Conservation (phyloP, 2,888 invertebrate species). For the Elegia similella region DNA sequence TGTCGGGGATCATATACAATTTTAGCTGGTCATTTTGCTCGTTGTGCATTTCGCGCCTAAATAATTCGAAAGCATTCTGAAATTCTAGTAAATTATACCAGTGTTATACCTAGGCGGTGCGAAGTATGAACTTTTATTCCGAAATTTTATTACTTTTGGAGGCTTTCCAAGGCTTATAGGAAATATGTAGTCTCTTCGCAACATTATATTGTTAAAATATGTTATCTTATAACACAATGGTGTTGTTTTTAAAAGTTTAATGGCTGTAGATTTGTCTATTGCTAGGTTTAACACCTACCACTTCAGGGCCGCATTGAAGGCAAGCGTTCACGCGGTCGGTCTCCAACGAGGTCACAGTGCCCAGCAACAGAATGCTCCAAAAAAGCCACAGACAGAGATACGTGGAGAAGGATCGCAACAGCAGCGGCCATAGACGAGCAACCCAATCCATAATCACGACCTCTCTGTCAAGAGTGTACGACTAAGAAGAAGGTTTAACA, state of each 20-base stretch:
- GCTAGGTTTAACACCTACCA: not conserved
- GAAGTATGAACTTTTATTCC: conserved; percentile 2
- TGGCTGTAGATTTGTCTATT: not conserved
- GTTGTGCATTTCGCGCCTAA: not conserved
- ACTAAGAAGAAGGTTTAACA: no score
- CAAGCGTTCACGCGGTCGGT: no score
- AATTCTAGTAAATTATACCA: not conserved
- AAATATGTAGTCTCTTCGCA: conserved; percentile 5
- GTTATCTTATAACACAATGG: not conserved
- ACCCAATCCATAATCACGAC: no score
- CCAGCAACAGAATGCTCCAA: no score
- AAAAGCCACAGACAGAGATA: no score
- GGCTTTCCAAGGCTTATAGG: conserved; percentile 6
- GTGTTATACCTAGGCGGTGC: conserved; percentile 1
- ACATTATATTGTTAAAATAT: not conserved
- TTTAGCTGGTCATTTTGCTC: not conserved
- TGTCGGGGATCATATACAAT: not conserved
- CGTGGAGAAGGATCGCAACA: no score
- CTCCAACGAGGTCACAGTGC: no score
- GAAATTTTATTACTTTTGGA: conserved; percentile 11
- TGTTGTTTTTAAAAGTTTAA: not conserved
- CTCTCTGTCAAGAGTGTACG: no score
- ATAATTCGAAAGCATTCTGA: not conserved
- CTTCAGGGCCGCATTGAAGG: no score
- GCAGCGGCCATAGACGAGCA: no score